Evolutionary conservation across 1,140 invertebrate species (phyloP), one percentile per base, ranked within the genome.

Genomic region (Elymnias hypermnestra): DNA sequence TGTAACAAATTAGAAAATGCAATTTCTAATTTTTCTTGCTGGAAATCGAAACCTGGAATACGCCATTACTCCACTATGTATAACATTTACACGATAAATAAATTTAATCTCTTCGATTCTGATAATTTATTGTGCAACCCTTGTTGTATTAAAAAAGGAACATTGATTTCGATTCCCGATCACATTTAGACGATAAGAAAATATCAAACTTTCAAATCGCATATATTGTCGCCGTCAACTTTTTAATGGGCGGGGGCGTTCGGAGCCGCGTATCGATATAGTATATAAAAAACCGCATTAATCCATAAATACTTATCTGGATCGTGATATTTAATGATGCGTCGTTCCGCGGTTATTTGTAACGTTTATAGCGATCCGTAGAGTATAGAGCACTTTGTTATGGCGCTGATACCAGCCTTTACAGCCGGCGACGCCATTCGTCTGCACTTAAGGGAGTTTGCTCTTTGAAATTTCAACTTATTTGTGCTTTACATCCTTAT

Each of bases 221-320:
- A 71, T 66, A 71, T 48, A 71, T 61, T 53, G 66, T 44, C 52
- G 37, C 43, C 57, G 59, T 67, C 53, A 65, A 56, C 42, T 60
- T 69, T 75, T 75, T 74, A 83, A 78, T 68, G 64, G 60, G 55
- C 33, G 63, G 65, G 77, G 75, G 72, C 65, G 66, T 62, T 72
- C 55, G 38, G 63, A 72, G 57, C 47, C 46, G 47, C 57, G 52
- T 61, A 71, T 79, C 75, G 77, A 81, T 74, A 79, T 78, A 83
- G 81, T 53, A 81, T 74, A 78, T 81, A 83, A 83, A 57, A 82
- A 84, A 71, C 58, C 64, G 65, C 76, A 84, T 83, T 84, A 83
- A 84, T 84, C 72, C 82, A 52, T 52, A 4, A 36, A 46, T 54
- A 74, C 70, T 83, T 84, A 84, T 84, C 81, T 83, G 40, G 63